Base-by-base conservation (phyloP, 2,888 invertebrate species). In the Cerastis rubricosa region DNA sequence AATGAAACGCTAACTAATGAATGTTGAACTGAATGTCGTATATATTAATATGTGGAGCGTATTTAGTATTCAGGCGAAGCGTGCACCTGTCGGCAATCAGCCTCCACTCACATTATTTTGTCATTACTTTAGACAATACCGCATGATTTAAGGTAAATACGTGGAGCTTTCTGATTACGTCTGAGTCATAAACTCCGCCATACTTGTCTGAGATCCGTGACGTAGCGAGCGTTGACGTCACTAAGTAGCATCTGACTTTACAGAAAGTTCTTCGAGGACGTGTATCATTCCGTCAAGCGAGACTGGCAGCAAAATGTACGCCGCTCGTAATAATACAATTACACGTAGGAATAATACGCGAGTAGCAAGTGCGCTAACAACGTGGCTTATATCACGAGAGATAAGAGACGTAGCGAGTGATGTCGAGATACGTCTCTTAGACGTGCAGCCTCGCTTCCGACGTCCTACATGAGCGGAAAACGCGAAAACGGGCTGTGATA, bases 11-110 rank as follows among this genome's bases (percentile, higher is more conserved):
- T 80, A 88, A 89, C 91, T 92, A 91, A 92, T 92, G 91, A 91
- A 90, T 89, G 88, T 87, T 86, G 87, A 90, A 90, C 89, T 90
- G 89, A 86, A 89, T 85, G 78, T 85, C 81, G 83, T 83, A 90
- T 88, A 85, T 88, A 91, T 89, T 88, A 88, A 86, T 80, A 85
- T 81, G 71, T 67, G 68, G 85, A 84, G 61, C 84, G 88, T 91
- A 92, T 91, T 94, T 93, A 91, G 91, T 92, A 94, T 94, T 94
- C 93, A 90, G 89, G 86, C 86, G 88, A 91, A 88, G 91, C 88
- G 90, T 89, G 89, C 94, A 93, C 92, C 93, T 93, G 94, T 91
- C 89, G 89, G 92, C 93, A 94, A 94, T 94, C 93, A 93, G 91
- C 90, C 92, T 85, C 88, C 87, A 88, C 90, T 91, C 90, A 90